These are phyloP conservation scores for Nephrotoma appendiculata DNA, from an alignment of 2,888 invertebrate genomes.

Conservation along the genomic window DNA sequence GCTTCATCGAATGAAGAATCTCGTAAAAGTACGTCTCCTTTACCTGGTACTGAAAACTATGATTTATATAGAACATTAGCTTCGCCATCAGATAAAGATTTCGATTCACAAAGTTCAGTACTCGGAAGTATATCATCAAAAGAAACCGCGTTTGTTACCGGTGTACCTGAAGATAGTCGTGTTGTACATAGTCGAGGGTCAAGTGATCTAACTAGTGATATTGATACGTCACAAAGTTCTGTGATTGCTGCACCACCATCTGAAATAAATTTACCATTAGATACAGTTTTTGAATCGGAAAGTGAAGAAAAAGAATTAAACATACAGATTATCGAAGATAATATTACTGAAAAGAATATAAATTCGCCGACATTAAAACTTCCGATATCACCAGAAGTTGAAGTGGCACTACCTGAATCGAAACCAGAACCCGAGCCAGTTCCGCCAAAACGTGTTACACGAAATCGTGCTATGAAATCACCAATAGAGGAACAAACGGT, in stretches of 20 bases:
- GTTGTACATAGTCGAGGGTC: slow-evolving; percentile 32
- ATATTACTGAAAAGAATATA: background rate
- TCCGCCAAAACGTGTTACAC: background rate
- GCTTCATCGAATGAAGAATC: slow-evolving; percentile 9
- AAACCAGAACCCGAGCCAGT: background rate
- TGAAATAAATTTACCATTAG: slow-evolving; percentile 29
- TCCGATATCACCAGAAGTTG: background rate
- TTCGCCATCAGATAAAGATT: slow-evolving; percentile 34
- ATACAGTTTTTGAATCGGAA: slow-evolving; percentile 28
- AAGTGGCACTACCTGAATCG: background rate
- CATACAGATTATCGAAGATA: background rate
- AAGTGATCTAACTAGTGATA: slow-evolving; percentile 31
- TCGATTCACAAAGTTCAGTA: slow-evolving; percentile 31
- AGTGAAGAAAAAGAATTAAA: slow-evolving; percentile 11
- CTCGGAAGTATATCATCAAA: slow-evolving; percentile 32
- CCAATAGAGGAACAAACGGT: background rate
- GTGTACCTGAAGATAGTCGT: slow-evolving; percentile 24
- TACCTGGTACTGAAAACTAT: slow-evolving; percentile 36
- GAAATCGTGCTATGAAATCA: background rate
- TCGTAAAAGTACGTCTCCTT: slow-evolving; percentile 32
- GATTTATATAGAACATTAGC: slow-evolving; percentile 38
- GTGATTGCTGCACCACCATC: slow-evolving; percentile 31
- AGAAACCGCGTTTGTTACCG: slow-evolving; percentile 17
- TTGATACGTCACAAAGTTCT: slow-evolving; percentile 32
- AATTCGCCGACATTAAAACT: background rate